Percentiles rank a stretch among this genome's conserved stretches.
phyloP scores from a whole-genome alignment of 1,140 invertebrate species.

The Apis cerana region DNA sequence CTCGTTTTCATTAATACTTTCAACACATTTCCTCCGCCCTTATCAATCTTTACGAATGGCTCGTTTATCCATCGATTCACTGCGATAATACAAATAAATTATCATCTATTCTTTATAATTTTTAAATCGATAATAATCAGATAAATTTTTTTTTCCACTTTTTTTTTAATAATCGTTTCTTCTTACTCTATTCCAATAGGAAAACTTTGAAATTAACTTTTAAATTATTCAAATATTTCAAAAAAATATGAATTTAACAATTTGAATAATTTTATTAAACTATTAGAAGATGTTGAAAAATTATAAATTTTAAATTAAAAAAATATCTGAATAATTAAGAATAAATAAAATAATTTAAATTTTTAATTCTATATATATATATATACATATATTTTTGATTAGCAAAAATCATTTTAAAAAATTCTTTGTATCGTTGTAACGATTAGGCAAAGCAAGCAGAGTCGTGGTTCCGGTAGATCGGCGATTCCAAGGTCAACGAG shows the following conservation, averaged over 20 bases:
- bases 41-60: conserved; percentile 27
- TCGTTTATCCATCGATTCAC: conserved; percentile 53
- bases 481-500: conserved; percentile 16
- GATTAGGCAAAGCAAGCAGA: not conserved
- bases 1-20: conserved; percentile 67
- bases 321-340: too few species aligned
- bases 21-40: conserved; percentile 14
- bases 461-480: not conserved
- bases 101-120: not conserved
- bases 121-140: conserved; percentile 2
- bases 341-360: too few species aligned
- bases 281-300: too few species aligned
- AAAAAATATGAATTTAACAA: too few species aligned
- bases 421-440: not conserved
- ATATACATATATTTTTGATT: too few species aligned
- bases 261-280: too few species aligned
- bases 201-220: not conserved
- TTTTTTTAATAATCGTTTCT: not conserved
- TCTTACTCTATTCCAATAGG: too few species aligned
- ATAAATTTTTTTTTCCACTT: not conserved
- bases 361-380: too few species aligned
- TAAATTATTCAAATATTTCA: too few species aligned
- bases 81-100: conserved; percentile 21
- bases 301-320: too few species aligned
- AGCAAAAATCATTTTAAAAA: too few species aligned